phyloP scores from a whole-genome alignment of 2,113 vertebrate genomes.

The Grantiella picta region DNA sequence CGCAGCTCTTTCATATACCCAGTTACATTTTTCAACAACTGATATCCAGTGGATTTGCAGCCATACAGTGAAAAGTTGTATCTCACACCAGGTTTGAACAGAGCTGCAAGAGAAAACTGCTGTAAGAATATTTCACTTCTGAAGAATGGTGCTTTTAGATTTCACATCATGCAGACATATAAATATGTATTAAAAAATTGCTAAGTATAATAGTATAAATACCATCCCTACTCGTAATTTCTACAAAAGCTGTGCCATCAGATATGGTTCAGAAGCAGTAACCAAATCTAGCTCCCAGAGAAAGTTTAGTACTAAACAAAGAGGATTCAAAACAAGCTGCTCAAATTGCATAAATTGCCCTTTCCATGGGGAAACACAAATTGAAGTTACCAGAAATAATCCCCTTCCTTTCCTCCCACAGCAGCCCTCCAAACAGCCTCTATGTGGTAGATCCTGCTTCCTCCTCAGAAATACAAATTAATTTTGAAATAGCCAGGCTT shows the following conservation, averaged over 20 bases:
- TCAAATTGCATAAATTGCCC: constrained; percentile 11
- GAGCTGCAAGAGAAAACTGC: constrained; percentile 42
- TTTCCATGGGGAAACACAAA: constrained; percentile 29
- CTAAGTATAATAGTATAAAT: not conserved
- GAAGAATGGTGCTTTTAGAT: not conserved
- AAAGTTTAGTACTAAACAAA: constrained; percentile 5
- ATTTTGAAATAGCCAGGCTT: not conserved
- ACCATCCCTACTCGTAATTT: not conserved
- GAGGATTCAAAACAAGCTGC: not conserved
- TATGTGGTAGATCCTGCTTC: not conserved
- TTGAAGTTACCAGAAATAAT: constrained; percentile 43
- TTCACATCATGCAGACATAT: not conserved
- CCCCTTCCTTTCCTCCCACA: not conserved
- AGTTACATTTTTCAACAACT: constrained; percentile 67
- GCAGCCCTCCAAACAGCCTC: not conserved
- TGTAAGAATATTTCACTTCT: not conserved
- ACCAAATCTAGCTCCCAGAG: not conserved
- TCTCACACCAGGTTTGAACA: constrained; percentile 68
- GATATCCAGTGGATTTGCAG: constrained; percentile 73
- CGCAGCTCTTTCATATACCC: constrained; percentile 76
- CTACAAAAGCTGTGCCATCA: not conserved
- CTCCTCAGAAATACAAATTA: not conserved
- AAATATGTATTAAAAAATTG: not conserved
- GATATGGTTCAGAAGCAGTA: not conserved
- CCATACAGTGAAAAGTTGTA: constrained; percentile 74